Conservation (phyloP, 2,797 vertebrate genomes). For the Sebastes vulpes region DNA sequence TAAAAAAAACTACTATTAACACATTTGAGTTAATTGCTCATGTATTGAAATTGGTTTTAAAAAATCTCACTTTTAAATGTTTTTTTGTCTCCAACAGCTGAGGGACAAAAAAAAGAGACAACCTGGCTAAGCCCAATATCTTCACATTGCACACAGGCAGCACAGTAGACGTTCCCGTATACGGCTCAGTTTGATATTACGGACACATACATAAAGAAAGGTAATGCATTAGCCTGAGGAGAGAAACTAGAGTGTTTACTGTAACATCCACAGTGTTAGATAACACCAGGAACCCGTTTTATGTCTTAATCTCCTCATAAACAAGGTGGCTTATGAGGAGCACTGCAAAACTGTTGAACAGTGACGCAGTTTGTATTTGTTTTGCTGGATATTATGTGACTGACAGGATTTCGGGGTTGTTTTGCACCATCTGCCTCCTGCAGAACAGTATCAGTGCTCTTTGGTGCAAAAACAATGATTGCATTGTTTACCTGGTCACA, state of each 20-base stretch:
- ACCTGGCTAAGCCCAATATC: slow-evolving; percentile 23
- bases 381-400: slow-evolving; percentile 26
- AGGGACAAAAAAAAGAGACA: not conserved
- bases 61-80: not conserved
- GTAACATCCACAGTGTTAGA: slow-evolving; percentile 37
- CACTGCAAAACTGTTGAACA: slow-evolving; percentile 37
- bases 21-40: not conserved
- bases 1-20: not conserved
- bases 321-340: slow-evolving; percentile 41
- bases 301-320: slow-evolving; percentile 66
- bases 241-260: slow-evolving; percentile 34
- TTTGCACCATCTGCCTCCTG: slow-evolving; percentile 45
- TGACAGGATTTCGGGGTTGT: slow-evolving; percentile 43
- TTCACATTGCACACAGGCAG: slow-evolving; percentile 9
- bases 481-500: not conserved
- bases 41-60: not conserved
- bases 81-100: not conserved
- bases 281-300: slow-evolving; percentile 43
- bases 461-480: slow-evolving; percentile 19
- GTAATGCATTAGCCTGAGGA: slow-evolving; percentile 29
- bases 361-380: slow-evolving; percentile 43
- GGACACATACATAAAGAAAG: slow-evolving; percentile 32
- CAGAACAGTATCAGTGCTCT: slow-evolving; percentile 25
- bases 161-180: not conserved
- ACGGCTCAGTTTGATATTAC: slow-evolving; percentile 5